Evolutionary conservation across 1,140 invertebrate species (phyloP), one percentile per base, ranked within the genome.

Genomic region (Temnothorax longispinosus): DNA sequence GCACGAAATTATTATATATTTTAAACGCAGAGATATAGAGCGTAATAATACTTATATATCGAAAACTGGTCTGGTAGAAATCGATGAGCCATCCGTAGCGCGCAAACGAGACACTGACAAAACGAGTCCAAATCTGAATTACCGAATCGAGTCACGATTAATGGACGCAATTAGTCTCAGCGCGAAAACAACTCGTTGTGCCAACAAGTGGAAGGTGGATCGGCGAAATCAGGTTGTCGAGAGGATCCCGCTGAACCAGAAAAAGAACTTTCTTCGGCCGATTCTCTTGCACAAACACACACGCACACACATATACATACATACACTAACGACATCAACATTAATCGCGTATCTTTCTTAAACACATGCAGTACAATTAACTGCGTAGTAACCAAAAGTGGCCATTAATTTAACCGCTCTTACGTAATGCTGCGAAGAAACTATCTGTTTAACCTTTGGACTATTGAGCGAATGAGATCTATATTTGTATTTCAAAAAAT

Each of bases 101-200:
- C 32, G 84, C 89, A 90, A 90, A 90, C 71, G 47, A 62, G 74
- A 67, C 85, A 74, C 75, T 89, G 82, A 87, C 77, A 81, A 88
- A 87, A 67, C 89, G 89, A 71, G 85, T 87, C 89, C 75, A 90
- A 90, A 89, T 87, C 85, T 58, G 89, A 85, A 90, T 89, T 87
- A 88, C 87, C 89, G 85, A 88, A 91, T 90, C 89, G 88, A 90
- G 89, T 86, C 89, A 88, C 89, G 89, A 91, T 91, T 91, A 91
- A 91, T 90, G 88, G 88, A 88, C 32, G 77, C 88, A 88, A 91
- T 91, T 91, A 91, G 89, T 88, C 80, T 87, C 77, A 87, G 74
- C 81, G 81, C 72, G 64, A 81, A 52, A 90, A 84, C 88, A 82
- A 85, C 80, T 72, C 54, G 88, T 84, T 71, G 74, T 58, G 54